Percentiles rank a stretch among this genome's conserved stretches.
phyloP scores from a whole-genome alignment of 1,140 invertebrate genomes.

The Gonioctena quinquepunctata region DNA sequence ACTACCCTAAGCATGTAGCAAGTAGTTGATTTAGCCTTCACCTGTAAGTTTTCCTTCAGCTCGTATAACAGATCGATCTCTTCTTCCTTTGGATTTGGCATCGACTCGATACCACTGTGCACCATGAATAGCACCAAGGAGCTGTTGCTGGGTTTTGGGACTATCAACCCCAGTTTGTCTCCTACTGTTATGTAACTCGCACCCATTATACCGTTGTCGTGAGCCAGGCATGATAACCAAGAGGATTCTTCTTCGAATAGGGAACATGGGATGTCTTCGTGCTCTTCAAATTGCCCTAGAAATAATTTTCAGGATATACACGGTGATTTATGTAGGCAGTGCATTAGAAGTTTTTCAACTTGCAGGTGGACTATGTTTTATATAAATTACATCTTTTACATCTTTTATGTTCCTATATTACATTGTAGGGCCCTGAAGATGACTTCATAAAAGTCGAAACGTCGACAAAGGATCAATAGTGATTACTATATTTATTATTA shows the following conservation, averaged over 20 bases:
- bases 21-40: constrained; percentile 28
- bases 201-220: constrained; percentile 42
- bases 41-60: constrained; percentile 48
- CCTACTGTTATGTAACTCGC: constrained; percentile 43
- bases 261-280: constrained; percentile 55
- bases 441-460: no score
- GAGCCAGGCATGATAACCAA: constrained; percentile 53
- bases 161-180: constrained; percentile 49
- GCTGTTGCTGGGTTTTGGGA: constrained; percentile 38
- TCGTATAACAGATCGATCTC: constrained; percentile 39
- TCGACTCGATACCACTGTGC: constrained; percentile 23
- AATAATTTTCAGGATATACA: no score
- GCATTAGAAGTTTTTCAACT: no score
- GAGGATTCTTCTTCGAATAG: constrained; percentile 42
- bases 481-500: no score
- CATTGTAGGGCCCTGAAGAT: no score
- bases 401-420: no score
- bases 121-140: constrained; percentile 32
- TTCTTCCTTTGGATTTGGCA: constrained; percentile 33
- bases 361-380: no score
- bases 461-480: no score
- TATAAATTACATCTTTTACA: no score
- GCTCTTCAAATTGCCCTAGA: constrained; percentile 54
- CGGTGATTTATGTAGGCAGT: no score
- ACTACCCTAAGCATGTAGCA: no score